Conservation (phyloP, 2,888 invertebrate genomes). For the Taphrorychus bicolor region DNA sequence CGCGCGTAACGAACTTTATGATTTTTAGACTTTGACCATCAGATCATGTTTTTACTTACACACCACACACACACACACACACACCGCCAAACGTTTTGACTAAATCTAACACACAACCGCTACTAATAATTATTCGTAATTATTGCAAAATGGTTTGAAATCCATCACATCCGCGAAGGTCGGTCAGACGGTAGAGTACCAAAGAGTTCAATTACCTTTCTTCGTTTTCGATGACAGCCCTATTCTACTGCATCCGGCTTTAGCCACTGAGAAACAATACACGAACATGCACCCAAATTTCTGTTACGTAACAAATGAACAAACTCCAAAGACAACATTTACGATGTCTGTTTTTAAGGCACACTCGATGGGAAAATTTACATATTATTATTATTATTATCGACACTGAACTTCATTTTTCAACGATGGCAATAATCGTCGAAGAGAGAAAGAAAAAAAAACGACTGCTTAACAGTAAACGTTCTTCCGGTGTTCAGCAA, state of each 20-base stretch:
- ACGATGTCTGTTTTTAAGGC: too few relatives aligned
- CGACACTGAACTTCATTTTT: not conserved
- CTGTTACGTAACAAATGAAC: conserved; percentile 15
- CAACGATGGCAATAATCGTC: too few relatives aligned
- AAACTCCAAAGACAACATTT: not conserved
- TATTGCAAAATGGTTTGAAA: not conserved
- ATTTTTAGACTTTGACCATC: too few relatives aligned
- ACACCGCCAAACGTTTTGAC: too few relatives aligned
- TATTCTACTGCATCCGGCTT: conserved; percentile 40
- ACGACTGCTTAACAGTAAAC: conserved; percentile 4
- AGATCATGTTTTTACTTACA: too few relatives aligned
- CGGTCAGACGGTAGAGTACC: not conserved
- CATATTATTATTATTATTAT: too few relatives aligned
- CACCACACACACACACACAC: too few relatives aligned
- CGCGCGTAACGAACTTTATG: too few relatives aligned
- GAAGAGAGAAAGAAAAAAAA: not conserved
- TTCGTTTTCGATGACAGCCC: conserved; percentile 37
- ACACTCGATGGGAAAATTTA: not conserved
- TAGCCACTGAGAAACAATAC: conserved; percentile 41
- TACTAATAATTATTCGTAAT: too few relatives aligned
- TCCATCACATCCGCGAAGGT: not conserved
- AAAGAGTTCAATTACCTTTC: conserved; percentile 19
- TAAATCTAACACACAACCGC: too few relatives aligned
- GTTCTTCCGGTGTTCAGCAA: not conserved
- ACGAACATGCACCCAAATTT: conserved; percentile 38